Percentiles rank a stretch among this genome's conserved stretches.
Evolutionary conservation across 1,140 invertebrate genomes (phyloP).

Genomic region (Bemisia tabaci): DNA sequence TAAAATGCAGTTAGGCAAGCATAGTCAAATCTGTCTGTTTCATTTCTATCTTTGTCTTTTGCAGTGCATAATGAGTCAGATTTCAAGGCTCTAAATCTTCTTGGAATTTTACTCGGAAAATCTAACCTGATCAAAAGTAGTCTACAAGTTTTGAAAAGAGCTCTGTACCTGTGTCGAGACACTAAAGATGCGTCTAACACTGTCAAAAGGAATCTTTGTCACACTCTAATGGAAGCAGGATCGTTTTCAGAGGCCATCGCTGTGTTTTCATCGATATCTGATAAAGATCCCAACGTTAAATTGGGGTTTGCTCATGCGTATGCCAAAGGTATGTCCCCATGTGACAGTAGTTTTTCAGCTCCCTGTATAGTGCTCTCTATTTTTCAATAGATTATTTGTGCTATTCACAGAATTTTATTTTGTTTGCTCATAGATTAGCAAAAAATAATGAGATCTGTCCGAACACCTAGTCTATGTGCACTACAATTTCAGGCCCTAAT

Average conservation of each 20-base stretch:
- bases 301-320: neutral
- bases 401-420: no score
- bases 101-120: neutral
- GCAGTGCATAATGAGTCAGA: neutral
- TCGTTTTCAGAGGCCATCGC: neutral
- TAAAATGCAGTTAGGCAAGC: no score
- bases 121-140: neutral
- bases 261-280: neutral
- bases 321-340: neutral
- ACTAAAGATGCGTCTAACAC: neutral
- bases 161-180: neutral
- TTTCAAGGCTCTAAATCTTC: neutral
- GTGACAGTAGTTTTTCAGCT: no score
- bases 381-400: no score
- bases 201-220: neutral
- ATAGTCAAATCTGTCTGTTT: no score
- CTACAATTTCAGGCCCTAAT: no score
- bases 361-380: no score
- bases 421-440: no score
- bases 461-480: no score
- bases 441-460: no score
- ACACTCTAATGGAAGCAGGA: neutral
- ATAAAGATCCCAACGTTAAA: neutral
- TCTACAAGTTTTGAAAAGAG: neutral
- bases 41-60: no score